A percentile compares a stretch with the other conserved stretches of the same genome.
Evolutionary conservation across 2,797 vertebrate genomes (phyloP).

Genomic region (Stomatorhinus walkeri): DNA sequence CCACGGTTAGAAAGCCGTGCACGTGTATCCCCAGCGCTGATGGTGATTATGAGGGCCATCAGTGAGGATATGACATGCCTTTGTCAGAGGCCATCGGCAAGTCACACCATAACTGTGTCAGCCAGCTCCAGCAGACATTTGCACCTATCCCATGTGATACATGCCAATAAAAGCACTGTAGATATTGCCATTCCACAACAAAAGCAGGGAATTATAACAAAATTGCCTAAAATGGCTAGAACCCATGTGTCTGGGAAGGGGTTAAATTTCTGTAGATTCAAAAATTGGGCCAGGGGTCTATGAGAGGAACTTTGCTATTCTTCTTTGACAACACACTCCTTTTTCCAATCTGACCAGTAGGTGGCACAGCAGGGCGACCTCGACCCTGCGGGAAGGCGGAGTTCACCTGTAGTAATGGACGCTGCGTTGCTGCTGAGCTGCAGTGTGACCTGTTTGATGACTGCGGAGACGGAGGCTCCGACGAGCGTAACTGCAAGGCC

Average conservation of each 20-base stretch:
- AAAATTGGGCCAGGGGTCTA: background rate
- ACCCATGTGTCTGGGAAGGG: background rate
- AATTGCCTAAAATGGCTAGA: background rate
- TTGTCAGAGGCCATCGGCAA: background rate
- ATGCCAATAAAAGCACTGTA: background rate
- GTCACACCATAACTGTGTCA: background rate
- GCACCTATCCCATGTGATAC: background rate
- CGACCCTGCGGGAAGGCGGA: constrained; percentile 88
- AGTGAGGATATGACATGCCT: background rate
- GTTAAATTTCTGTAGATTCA: background rate
- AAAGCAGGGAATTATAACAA: background rate
- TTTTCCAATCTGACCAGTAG: constrained; percentile 43
- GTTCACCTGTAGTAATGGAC: constrained; percentile 81
- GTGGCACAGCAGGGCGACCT: constrained; percentile 63
- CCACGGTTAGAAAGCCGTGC: background rate
- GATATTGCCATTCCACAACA: background rate
- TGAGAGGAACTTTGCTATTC: background rate
- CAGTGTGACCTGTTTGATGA: constrained; percentile 90
- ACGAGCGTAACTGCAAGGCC: constrained; percentile 84
- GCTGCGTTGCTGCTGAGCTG: constrained; percentile 75
- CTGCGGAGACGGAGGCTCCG: constrained; percentile 85
- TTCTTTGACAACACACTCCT: background rate
- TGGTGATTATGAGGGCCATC: background rate
- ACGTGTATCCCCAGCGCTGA: background rate
- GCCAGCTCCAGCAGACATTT: background rate